Base-by-base conservation (phyloP, 2,113 vertebrate species). In the Anthoscopus minutus region DNA sequence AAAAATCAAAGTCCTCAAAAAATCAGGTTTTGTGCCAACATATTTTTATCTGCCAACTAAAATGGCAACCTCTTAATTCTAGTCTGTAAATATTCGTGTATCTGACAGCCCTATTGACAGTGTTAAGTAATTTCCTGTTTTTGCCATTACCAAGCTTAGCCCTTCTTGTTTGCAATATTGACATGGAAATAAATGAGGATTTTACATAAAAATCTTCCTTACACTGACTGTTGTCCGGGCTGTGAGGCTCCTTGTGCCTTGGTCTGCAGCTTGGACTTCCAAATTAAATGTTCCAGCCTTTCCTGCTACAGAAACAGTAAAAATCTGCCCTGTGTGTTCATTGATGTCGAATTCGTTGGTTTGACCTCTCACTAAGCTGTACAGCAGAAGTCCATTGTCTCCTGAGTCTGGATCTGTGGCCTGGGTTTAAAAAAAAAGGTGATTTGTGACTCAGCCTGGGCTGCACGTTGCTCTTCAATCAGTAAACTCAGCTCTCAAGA, bases 381-480 rank as follows among this genome's bases (percentile, higher is more conserved):
- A 98, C 50, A 48, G 58, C 91, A 98, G 93, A 53, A 24, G 38
- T 38, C 88, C 96, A 0, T 83, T 95, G 7, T 96, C 95, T 45
- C 96, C 96, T 2, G 95, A 85, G 31, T 98, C 98, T 11, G 96
- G 98, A 93, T 98, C 98, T 60, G 72, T 93, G 13, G 98, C 98
- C 98, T 98, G 92, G 25, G 37, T 71, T 71, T 37, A 67, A 44
- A 64, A 67, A 44, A 64, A 62, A 64, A 81, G 6, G 19, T 3
- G 6, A 48, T n/a, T 42, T 58, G 79, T 82, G 66, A 91, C 38
- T 79, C 48, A 4, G 17, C 7, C 24, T 53, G 33, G 58, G 50
- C 40, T 42, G 25, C 45, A 45, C 6, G 0, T 38, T 80, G 33
- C 35, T 72, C 50, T 82, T 82, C 48, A 24, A 1, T 8, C 44